Base-by-base conservation (phyloP, 2,888 invertebrate genomes). In the Philonicus albiceps region DNA sequence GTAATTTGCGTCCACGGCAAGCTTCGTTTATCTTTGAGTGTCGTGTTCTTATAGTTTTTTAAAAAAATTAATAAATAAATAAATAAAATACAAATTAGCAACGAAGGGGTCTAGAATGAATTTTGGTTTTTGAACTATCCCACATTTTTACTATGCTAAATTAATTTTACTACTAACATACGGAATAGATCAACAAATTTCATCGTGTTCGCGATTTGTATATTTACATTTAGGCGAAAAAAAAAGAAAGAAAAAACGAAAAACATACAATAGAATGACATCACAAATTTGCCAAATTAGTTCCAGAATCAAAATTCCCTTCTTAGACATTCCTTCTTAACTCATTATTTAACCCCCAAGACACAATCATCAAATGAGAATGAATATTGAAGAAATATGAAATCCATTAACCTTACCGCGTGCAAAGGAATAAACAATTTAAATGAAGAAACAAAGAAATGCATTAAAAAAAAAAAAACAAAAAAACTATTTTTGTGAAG, bases 401-500 rank as follows among this genome's bases (percentile, higher is more conserved):
- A 64, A 74, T 16, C 31, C 74, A 74, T 74, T 31, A 74, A 74
- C 64, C 64, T 64, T 64, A 64, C 64, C 64, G 64, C 64, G 64
- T 74, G 74, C 31, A 74, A 74, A 74, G 74, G 37, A 74, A 34
- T 74, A 74, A 74, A 74, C 64, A 74, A 34, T 74, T 31, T 74
- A 78, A 43, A 43, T 43, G 40, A 22, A 43, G 73, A 27, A 85
- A 49, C 30, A 49, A 87, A 84, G 76, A 87, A 86, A 84, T 83
- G 86, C 86, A 83, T 87, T 13, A 37, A 37, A 37, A 34, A 40
- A 87, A 88, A 88, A 88, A 83, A 87, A 43, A 37, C 7, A 37
- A 34, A 40, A 87, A 88, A 88, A 88, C 88, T 89, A 89, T 88
- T 89, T 89, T 89, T 89, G 88, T 89, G 88, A 89, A 89, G 88